Conservation (phyloP, 2,113 vertebrate genomes). For the Limanda limanda region DNA sequence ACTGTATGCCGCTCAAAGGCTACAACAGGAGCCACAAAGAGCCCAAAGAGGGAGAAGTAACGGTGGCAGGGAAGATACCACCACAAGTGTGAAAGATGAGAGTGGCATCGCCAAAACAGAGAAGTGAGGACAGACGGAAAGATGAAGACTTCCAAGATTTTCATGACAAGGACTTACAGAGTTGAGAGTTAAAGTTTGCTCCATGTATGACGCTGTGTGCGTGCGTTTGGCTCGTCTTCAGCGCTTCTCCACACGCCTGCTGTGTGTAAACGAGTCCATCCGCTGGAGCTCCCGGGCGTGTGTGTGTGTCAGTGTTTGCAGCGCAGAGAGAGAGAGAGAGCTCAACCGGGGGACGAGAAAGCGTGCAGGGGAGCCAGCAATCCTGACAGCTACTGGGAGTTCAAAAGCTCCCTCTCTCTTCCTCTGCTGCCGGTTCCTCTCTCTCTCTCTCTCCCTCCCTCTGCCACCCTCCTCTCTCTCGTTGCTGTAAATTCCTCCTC, state of each 20-base stretch:
- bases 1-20: conserved; percentile 59
- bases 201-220: conserved; percentile 83
- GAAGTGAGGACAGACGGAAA: background rate
- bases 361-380: conserved; percentile 57
- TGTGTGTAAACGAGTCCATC: conserved; percentile 78
- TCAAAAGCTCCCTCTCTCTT: conserved; percentile 76
- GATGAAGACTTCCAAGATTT: conserved; percentile 8
- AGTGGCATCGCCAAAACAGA: conserved; percentile 26
- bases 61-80: conserved; percentile 8
- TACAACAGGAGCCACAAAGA: conserved; percentile 61
- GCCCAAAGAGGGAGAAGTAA: conserved; percentile 57
- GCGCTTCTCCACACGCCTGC: conserved; percentile 72
- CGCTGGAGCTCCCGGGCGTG: conserved; percentile 54
- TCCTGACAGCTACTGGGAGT: conserved; percentile 76
- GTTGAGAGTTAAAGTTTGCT: conserved; percentile 88
- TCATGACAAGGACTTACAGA: conserved; percentile 76
- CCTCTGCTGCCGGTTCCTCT: conserved; percentile 52
- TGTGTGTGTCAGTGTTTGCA: conserved; percentile 56
- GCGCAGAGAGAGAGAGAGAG: conserved; percentile 57
- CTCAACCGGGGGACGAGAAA: conserved; percentile 56
- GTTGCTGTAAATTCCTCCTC: conserved; percentile 67
- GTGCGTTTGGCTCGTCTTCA: conserved; percentile 65
- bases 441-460: conserved; percentile 27
- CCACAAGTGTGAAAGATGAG: conserved; percentile 37
- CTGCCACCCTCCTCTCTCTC: conserved; percentile 37